Base-by-base conservation (phyloP, 1,140 invertebrate species). In the Lordiphosa clarofinis region DNA sequence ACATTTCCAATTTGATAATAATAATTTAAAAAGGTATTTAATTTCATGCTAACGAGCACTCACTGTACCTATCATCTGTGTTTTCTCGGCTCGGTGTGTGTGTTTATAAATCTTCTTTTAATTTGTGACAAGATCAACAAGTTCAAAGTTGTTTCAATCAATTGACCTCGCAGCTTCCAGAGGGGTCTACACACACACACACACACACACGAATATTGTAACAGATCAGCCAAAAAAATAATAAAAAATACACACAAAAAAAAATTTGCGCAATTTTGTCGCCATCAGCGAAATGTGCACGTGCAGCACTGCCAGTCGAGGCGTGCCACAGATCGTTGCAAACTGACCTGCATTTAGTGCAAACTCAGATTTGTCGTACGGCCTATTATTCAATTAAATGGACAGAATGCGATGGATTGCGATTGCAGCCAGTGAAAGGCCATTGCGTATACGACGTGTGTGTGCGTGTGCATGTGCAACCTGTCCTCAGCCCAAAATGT, bases 51-150 rank as follows among this genome's bases (percentile, higher is more conserved):
- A 57, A 4, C 8, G 8, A 28, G 12, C 35, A 1, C 12, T 7
- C 47, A 70, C 74, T 78, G 74, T 73, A 42, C 11, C 15, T 1
- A 12, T 47, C 15, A 44, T 50, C 28, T 40, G 35, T 24, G 31
- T 66, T 48, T 38, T 40, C 35, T n/a, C 56, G 44, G 46, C 24
- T 56, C 38, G 31, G n/a, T n/a, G 33, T 54, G 21, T 61, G 64
- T 66, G 78, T 68, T 70, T 86, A 86, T 86, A 86, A 86, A 86
- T 86, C 75, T 87, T 87, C 82, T 84, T 78, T 87, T 87, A 87
- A 87, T 87, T 87, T 87, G 86, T 87, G 79, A 87, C 86, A 87
- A 87, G 86, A 87, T 87, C 86, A 87, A 87, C 86, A 88, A 88
- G 86, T 88, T 88, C 86, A 88, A 88, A 88, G 86, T 88, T 88